Evolutionary conservation across 2,888 invertebrate genomes (phyloP).

Genomic region (Eristalis intricaria): DNA sequence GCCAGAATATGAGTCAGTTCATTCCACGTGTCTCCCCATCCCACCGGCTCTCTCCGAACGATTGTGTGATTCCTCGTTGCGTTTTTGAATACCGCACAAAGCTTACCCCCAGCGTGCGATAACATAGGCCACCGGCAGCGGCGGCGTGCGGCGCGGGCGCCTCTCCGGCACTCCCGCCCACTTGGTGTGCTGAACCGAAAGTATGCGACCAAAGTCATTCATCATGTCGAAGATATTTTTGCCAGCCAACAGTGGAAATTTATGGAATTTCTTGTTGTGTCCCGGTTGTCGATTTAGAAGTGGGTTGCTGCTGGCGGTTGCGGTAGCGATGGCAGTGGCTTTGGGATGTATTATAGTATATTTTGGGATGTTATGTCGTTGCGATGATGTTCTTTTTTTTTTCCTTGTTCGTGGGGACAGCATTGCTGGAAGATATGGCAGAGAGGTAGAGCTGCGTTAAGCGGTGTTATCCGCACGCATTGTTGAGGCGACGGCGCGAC

Average conservation of each 20-base stretch:
- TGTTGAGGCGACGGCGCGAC: conserved; percentile 30
- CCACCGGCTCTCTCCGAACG: background rate
- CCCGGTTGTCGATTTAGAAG: conserved; percentile 52
- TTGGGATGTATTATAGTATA: too few species aligned
- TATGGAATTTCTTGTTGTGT: conserved; percentile 69
- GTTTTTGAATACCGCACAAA: conserved; percentile 11
- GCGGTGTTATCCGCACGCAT: conserved; percentile 59
- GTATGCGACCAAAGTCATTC: conserved; percentile 71
- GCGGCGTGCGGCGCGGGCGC: background rate
- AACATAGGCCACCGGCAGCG: conserved; percentile 7
- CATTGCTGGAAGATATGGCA: conserved; percentile 15
- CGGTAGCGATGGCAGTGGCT: conserved; percentile 10
- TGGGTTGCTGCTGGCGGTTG: background rate
- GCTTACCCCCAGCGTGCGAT: background rate
- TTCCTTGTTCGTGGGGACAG: conserved; percentile 35
- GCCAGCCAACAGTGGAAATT: conserved; percentile 62
- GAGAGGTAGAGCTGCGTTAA: conserved; percentile 44
- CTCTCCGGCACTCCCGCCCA: background rate
- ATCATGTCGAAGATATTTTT: conserved; percentile 72
- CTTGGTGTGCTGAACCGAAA: conserved; percentile 62
- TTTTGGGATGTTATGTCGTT: conserved; percentile 36
- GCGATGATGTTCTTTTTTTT: conserved; percentile 21
- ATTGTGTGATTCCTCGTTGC: conserved; percentile 17
- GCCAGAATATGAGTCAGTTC: conserved; percentile 55
- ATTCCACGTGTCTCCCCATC: conserved; percentile 24